Conservation (phyloP, 2,888 invertebrate species). For the Volucella bombylans region DNA sequence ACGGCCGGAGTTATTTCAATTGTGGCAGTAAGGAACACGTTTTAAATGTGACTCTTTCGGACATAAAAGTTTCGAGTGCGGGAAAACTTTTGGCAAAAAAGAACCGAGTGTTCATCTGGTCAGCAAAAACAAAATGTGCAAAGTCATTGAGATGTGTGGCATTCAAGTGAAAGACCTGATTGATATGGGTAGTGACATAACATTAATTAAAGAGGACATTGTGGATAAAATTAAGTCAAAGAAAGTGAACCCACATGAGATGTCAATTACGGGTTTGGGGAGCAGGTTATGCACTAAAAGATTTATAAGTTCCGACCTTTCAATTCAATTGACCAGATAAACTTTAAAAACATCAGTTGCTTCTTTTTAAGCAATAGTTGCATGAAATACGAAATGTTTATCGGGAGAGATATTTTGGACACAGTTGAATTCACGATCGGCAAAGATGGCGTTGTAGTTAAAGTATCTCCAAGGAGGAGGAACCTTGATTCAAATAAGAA, state of each 20-base stretch:
- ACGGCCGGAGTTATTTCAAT: not conserved
- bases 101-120: not conserved
- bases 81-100: not conserved
- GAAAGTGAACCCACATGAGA: not conserved
- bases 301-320: constrained; percentile 1
- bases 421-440: constrained; percentile 4
- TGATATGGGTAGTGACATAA: constrained; percentile 26
- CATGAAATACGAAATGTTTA: not conserved
- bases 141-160: constrained; percentile 18
- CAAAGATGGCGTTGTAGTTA: not conserved
- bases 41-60: constrained; percentile 39
- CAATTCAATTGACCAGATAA: constrained; percentile 29
- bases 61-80: constrained; percentile 16
- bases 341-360: constrained; percentile 11
- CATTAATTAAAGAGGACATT: not conserved
- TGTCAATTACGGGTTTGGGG: constrained; percentile 4
- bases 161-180: constrained; percentile 9
- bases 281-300: constrained; percentile 7
- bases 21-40: too few species aligned
- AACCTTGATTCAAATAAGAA: not conserved
- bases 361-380: constrained; percentile 7
- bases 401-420: constrained; percentile 24
- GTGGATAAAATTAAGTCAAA: not conserved
- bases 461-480: not conserved
- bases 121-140: constrained; percentile 21